Conservation (phyloP, 2,113 vertebrate genomes). For the Pteronura brasiliensis region DNA sequence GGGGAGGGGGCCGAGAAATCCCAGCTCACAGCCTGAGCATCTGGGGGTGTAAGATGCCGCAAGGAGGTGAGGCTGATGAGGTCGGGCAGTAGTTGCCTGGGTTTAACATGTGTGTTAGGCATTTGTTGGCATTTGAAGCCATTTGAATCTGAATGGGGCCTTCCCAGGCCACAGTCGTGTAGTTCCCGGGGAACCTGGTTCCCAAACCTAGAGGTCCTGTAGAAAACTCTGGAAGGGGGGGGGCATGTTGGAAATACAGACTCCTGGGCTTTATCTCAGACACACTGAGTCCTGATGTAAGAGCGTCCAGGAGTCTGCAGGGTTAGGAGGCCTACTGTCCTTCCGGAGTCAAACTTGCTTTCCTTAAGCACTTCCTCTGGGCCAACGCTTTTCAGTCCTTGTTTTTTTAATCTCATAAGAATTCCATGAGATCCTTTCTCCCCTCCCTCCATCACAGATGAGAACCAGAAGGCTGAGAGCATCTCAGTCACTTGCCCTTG, state of each 20-base stretch:
- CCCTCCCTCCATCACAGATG: not conserved
- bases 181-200: not conserved
- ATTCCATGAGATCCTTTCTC: not conserved
- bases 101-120: not conserved
- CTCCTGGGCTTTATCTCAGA: not conserved
- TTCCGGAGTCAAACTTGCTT: not conserved
- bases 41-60: accelerated
- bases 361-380: not conserved
- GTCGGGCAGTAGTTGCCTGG: accelerated
- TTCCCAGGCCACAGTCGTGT: not conserved
- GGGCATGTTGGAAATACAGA: not conserved
- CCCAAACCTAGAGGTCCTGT: not conserved
- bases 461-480: not conserved
- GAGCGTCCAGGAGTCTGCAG: not conserved
- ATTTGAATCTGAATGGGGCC: accelerated
- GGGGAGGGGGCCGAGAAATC: not conserved
- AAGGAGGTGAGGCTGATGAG: accelerated
- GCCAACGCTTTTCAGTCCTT: not conserved
- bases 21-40: not conserved
- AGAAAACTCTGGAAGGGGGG: not conserved
- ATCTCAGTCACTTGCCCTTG: not conserved
- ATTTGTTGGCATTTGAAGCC: not conserved
- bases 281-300: not conserved
- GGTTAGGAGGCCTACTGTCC: not conserved
- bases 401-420: not conserved